Conservation (phyloP, 1,140 invertebrate species). For the Ceratina calcarata region DNA sequence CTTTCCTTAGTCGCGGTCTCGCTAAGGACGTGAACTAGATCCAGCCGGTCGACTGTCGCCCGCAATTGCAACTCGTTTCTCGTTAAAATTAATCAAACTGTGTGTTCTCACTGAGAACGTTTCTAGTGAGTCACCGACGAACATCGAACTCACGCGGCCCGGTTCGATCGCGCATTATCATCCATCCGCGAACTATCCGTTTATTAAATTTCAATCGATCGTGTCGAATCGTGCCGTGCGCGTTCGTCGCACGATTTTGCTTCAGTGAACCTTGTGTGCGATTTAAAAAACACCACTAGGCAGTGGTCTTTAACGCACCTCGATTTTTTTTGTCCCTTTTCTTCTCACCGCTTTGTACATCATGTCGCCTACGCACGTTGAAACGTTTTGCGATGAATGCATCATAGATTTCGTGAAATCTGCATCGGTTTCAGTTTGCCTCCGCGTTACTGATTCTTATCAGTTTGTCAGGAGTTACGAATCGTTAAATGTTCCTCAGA, state of each 20-base stretch:
- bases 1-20: neutral
- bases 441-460: no score
- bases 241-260: neutral
- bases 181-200: no score
- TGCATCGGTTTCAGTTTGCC: no score
- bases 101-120: slow-evolving; percentile 27
- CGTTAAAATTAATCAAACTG: slow-evolving; percentile 21
- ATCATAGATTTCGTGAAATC: no score
- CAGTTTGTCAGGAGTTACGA: no score
- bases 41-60: neutral
- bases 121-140: neutral
- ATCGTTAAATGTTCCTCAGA: no score
- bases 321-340: neutral
- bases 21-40: slow-evolving; percentile 5
- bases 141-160: no score
- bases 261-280: neutral
- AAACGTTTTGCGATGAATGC: no score
- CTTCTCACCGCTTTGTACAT: neutral
- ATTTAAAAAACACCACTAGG: neutral
- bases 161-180: no score
- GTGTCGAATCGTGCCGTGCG: no score
- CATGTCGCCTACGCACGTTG: no score
- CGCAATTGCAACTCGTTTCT: neutral
- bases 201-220: no score
- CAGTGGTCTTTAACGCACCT: neutral